Conservation (phyloP, 2,113 vertebrate species). For the Cheirogaleus medius region DNA sequence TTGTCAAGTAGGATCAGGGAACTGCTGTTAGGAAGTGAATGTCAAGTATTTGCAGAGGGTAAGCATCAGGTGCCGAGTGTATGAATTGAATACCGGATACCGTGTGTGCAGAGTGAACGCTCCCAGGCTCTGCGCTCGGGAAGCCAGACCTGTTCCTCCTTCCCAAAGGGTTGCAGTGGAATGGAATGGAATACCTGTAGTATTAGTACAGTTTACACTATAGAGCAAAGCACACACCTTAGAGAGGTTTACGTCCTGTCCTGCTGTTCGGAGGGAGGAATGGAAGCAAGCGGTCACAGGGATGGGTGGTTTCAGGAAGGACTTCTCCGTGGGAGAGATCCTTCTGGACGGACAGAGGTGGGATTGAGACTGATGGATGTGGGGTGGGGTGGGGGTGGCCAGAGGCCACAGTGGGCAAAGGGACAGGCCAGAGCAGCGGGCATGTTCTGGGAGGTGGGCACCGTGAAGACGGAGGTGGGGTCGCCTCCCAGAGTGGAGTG, state of each 20-base stretch:
- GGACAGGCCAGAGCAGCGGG: background rate
- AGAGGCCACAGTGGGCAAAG: background rate
- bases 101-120: background rate
- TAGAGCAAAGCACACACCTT: background rate
- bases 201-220: rapidly evolving
- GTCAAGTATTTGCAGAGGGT: background rate
- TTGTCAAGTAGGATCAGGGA: constrained; percentile 18
- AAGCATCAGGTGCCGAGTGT: background rate
- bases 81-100: background rate
- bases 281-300: too few relatives aligned
- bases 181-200: too few relatives aligned
- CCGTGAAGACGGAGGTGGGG: rapidly evolving
- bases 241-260: background rate
- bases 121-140: background rate
- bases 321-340: background rate
- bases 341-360: background rate
- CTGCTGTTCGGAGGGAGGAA: background rate
- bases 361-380: background rate
- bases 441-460: rapidly evolving
- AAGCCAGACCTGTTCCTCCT: background rate
- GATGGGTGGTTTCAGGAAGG: background rate
- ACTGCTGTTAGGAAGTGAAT: background rate
- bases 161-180: background rate
- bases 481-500: background rate
- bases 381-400: background rate